Percentiles rank a stretch among this genome's conserved stretches.
These are phyloP conservation scores for Mormyrus hasselquistii DNA, from an alignment of 2,797 vertebrate genomes.

Conservation along the genomic window DNA sequence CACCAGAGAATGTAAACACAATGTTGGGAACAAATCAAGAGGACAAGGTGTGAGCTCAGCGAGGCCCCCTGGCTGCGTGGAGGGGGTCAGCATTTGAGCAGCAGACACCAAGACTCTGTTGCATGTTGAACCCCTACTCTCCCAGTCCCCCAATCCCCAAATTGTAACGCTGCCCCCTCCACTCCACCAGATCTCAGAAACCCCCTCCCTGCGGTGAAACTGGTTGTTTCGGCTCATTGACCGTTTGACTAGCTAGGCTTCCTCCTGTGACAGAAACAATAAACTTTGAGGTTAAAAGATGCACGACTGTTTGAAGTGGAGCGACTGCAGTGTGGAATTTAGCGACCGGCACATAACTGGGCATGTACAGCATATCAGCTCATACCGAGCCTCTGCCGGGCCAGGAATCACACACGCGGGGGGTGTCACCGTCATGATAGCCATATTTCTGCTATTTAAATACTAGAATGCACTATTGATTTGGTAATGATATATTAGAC, in stretches of 20 bases:
- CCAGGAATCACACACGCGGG: constrained; percentile 42
- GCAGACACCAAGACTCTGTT: constrained; percentile 13
- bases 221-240: constrained; percentile 81
- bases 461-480: constrained; percentile 72
- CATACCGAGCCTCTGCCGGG: constrained; percentile 67
- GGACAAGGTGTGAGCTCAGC: constrained; percentile 39
- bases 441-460: constrained; percentile 75
- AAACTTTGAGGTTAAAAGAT: constrained; percentile 73
- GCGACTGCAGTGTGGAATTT: constrained; percentile 47
- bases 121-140: neutral
- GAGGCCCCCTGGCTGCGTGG: constrained; percentile 55
- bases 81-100: constrained; percentile 44
- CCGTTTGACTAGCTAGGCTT: constrained; percentile 65
- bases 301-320: constrained; percentile 51
- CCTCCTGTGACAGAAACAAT: constrained; percentile 73
- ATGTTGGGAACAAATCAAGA: constrained; percentile 85
- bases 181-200: neutral
- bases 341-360: constrained; percentile 59
- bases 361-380: constrained; percentile 62
- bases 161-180: neutral
- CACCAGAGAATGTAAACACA: constrained; percentile 97
- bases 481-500: constrained; percentile 67
- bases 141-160: neutral
- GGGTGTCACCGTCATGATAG: constrained; percentile 73
- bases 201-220: neutral